Base-by-base conservation (phyloP, 2,797 vertebrate genomes). In the Fundulus diaphanus region DNA sequence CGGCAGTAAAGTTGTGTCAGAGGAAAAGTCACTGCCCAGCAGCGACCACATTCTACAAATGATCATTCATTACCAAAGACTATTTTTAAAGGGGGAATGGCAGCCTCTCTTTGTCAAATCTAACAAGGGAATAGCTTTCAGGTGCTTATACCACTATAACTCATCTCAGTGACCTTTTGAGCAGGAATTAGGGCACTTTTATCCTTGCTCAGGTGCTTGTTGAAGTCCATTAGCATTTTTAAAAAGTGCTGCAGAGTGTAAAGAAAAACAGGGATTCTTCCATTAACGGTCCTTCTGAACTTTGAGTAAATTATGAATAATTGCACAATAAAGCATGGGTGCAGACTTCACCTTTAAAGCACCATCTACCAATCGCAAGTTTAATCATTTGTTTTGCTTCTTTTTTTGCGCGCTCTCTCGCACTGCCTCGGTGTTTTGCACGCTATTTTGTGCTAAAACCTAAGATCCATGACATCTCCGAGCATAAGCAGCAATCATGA, bases 121-220 rank as follows among this genome's bases (percentile, higher is more conserved):
- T 95, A 95, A 95, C 95, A 91, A 93, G 95, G 95, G 95, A 96
- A 95, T 96, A 95, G 95, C 94, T 95, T 94, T 95, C 94, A 95
- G 94, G 93, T 94, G 93, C 94, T 94, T 92, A 90, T 87, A 88
- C 92, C 86, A 52, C 92, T 87, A 96, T 95, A 95, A 96, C 95
- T 96, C 95, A 95, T 95, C 90, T 81, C 85, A 0, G 82, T 94
- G 94, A 96, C 95, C 95, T 96, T 96, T 96, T 92, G 93, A 94
- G 94, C 92, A 91, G 94, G 92, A 96, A 96, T 95, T 94, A 96
- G 95, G 95, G 92, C 94, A 95, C 93, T 94, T 94, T 94, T 92
- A 92, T 94, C 93, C 93, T 90, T 89, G 92, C 93, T 93, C 93
- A 93, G 93, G 92, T 95, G 92, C 93, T 90, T 87, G 86, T 91